Percentiles rank a stretch among this genome's conserved stretches.
Conservation (phyloP, 2,888 invertebrate genomes). For the Horisme vitalbata region DNA sequence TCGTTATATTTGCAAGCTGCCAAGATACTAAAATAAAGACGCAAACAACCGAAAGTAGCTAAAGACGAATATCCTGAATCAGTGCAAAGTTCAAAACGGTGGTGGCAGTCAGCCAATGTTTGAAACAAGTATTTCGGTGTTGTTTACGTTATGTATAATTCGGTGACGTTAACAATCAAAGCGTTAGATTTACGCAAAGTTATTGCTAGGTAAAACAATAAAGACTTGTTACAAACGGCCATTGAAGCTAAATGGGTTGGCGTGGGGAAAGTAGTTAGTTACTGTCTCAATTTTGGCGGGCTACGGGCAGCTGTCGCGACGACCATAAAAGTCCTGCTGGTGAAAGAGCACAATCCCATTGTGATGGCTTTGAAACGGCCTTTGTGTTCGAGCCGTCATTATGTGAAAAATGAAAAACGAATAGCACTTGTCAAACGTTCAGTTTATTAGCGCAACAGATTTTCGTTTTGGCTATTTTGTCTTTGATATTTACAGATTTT, state of each 20-base stretch:
- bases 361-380: slow-evolving; percentile 74
- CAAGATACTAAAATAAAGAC: slow-evolving; percentile 67
- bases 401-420: slow-evolving; percentile 77
- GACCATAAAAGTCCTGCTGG: slow-evolving; percentile 73
- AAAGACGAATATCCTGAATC: slow-evolving; percentile 71
- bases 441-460: slow-evolving; percentile 53
- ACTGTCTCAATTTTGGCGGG: slow-evolving; percentile 73
- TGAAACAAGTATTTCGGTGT: slow-evolving; percentile 43
- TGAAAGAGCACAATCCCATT: slow-evolving; percentile 80
- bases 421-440: slow-evolving; percentile 69
- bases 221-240: slow-evolving; percentile 41
- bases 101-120: slow-evolving; percentile 70
- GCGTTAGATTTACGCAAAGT: slow-evolving; percentile 12
- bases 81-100: slow-evolving; percentile 72
- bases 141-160: slow-evolving; percentile 43
- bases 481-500: slow-evolving; percentile 8
- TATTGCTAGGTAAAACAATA: slow-evolving; percentile 25
- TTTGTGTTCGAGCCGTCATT: slow-evolving; percentile 73
- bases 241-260: slow-evolving; percentile 46
- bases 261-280: slow-evolving; percentile 49
- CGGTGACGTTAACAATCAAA: slow-evolving; percentile 25
- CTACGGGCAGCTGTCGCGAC: slow-evolving; percentile 67
- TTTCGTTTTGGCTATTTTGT: slow-evolving; percentile 41
- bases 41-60: slow-evolving; percentile 65
- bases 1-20: slow-evolving; percentile 50